phyloP scores from a whole-genome alignment of 2,888 invertebrate species.

The Fissipunctia ypsillon region DNA sequence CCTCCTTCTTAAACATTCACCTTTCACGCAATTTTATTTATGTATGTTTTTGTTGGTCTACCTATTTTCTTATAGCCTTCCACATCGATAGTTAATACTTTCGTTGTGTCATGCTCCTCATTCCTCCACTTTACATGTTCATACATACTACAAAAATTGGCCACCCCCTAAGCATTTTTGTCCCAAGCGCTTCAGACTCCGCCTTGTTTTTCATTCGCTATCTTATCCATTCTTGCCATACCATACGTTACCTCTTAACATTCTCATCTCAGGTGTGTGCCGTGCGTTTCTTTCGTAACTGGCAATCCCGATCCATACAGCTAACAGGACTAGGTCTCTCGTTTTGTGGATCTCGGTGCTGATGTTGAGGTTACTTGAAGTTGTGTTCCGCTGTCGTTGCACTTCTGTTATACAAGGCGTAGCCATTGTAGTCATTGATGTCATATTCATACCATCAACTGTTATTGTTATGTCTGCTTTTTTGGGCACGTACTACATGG shows the following conservation, averaged over 20 bases:
- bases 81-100: not conserved
- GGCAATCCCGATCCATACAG: not conserved
- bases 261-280: too few relatives aligned
- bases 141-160: not conserved
- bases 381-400: too few relatives aligned
- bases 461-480: too few relatives aligned
- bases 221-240: not conserved
- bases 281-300: not conserved
- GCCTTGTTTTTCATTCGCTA: not conserved
- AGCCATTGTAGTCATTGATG: too few relatives aligned
- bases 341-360: not conserved
- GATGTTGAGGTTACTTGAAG: too few relatives aligned
- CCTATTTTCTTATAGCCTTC: not conserved
- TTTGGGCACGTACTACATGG: too few relatives aligned
- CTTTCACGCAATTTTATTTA: not conserved
- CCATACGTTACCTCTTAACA: too few relatives aligned
- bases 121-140: not conserved
- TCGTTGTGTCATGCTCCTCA: not conserved
- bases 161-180: too few relatives aligned
- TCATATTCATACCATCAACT: too few relatives aligned
- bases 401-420: too few relatives aligned
- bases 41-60: not conserved
- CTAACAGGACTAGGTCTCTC: not conserved
- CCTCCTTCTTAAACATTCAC: not conserved
- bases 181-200: too few relatives aligned